Evolutionary conservation across 2,797 vertebrate species (phyloP), one percentile per base, ranked within the genome.

Genomic region (Garrulus glandarius): DNA sequence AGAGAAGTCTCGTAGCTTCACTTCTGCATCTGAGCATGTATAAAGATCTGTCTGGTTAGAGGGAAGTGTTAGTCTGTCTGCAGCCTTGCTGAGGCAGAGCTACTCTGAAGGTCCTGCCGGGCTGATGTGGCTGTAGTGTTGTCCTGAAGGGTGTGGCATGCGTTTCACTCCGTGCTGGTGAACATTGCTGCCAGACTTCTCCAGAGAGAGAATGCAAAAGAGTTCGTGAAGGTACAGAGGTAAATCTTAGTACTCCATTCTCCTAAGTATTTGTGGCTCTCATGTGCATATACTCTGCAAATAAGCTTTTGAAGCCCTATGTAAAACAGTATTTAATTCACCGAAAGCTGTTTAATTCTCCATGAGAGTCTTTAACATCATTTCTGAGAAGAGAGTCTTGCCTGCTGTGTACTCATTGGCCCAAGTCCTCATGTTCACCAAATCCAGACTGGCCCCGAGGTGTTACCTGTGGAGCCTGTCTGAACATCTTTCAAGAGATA

Each of bases 261-360:
- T 87, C 50, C 61, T 65, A 87, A 81, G 65, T 30, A 78, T 69
- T 79, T 2, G 1, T 83, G 64, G 30, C 26, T 92, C 56, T 79
- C 15, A 32, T 72, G 37, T 50, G 23, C 36, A 47, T 76, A 27
- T 32, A 47, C 9, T 92, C 59, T 76, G 43, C 56, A 83, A 95
- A 87, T 50, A 79, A 84, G 32, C 39, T 77, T 77, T 64, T 49
- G 53, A 84, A 90, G 36, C 46, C 36, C 52, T 47, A 11, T 72
- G 29, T 44, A 92, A 92, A 90, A 27, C 22, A 65, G 37, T 72
- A 17, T 64, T 80, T 91, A 70, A 64, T 85, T 84, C 53, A 37
- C 68, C 39, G 39, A 87, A 84, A 75, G 36, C 53, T 47, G 13
- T 82, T 84, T 80, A 83, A 80, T 92, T 93, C 59, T 81, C 11